Evolutionary conservation across 2,113 vertebrate genomes (phyloP).

Genomic region (Anthoscopus minutus): DNA sequence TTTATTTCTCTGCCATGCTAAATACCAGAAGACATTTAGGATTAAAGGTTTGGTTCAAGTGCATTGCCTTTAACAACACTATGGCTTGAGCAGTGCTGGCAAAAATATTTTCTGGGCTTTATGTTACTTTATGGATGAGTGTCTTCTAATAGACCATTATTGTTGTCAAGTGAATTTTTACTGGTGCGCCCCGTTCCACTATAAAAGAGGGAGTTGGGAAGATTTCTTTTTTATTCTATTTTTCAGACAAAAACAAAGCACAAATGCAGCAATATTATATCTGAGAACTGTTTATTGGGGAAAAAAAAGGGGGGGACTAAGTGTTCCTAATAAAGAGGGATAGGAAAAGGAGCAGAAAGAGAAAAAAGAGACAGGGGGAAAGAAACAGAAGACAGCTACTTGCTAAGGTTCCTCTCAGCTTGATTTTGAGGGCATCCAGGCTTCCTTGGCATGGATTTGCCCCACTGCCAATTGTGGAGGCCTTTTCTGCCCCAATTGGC

Average conservation of each 20-base stretch:
- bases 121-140: neutral
- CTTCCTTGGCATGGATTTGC: too few species aligned
- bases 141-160: neutral
- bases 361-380: neutral
- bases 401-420: too few species aligned
- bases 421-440: too few species aligned
- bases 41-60: neutral
- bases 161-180: neutral
- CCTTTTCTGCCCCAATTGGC: too few species aligned
- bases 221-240: neutral
- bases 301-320: neutral
- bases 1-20: neutral
- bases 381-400: neutral
- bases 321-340: neutral
- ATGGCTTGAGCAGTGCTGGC: neutral
- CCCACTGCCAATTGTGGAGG: too few species aligned
- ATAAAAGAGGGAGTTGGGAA: neutral
- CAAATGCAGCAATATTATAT: rapidly evolving
- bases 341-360: neutral
- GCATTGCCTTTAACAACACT: neutral
- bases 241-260: rapidly evolving
- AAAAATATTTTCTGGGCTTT: neutral
- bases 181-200: neutral
- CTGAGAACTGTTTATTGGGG: neutral
- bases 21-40: neutral